A percentile compares a stretch with the other conserved stretches of the same genome.
These are phyloP conservation scores for Caenorhabditis macrosperma DNA, from an alignment of 2,888 invertebrate genomes.

Conservation along the genomic window DNA sequence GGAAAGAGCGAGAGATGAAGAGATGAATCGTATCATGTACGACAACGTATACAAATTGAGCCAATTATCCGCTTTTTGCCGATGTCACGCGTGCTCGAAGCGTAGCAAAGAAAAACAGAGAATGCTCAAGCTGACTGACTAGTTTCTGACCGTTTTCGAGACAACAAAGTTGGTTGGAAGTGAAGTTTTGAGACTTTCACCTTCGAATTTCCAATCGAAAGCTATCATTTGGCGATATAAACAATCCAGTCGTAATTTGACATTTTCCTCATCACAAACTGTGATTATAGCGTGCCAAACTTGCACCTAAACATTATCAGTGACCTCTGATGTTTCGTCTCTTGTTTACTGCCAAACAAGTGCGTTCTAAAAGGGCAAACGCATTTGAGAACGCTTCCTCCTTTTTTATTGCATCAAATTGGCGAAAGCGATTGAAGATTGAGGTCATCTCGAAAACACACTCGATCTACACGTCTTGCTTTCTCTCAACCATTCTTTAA, in stretches of 20 bases:
- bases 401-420: background rate
- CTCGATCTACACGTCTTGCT: conserved; percentile 10
- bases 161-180: background rate
- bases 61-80: conserved; percentile 36
- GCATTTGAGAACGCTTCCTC: too few relatives aligned
- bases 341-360: background rate
- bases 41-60: conserved; percentile 44
- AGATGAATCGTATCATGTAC: conserved; percentile 33
- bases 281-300: too few relatives aligned
- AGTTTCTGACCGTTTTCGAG: conserved; percentile 5
- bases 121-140: background rate
- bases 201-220: too few relatives aligned
- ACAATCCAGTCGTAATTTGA: too few relatives aligned
- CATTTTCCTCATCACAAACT: too few relatives aligned
- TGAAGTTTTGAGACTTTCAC: too few relatives aligned
- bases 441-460: background rate
- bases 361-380: background rate
- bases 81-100: conserved; percentile 11
- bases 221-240: too few relatives aligned
- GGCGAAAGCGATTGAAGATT: background rate
- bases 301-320: background rate
- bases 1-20: conserved; percentile 1
- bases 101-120: background rate
- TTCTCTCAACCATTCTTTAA: conserved; percentile 13
- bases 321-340: background rate